These are phyloP conservation scores for Acronicta aceris DNA, from an alignment of 2,888 invertebrate species.

Conservation along the genomic window DNA sequence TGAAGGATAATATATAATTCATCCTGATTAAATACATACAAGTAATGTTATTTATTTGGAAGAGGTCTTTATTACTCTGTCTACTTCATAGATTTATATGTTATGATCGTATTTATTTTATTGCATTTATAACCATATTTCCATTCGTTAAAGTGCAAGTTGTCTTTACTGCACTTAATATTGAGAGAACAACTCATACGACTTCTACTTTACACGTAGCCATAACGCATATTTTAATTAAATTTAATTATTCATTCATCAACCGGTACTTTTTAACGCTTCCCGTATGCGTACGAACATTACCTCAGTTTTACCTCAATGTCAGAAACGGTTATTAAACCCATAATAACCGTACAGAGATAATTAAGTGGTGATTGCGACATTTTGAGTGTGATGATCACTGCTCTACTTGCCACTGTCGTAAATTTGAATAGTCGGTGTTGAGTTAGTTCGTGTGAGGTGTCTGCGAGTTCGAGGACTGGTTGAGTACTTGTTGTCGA, in stretches of 20 bases:
- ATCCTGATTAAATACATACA: too few relatives aligned
- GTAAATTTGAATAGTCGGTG: conserved; percentile 70
- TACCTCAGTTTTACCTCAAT: conserved; percentile 22
- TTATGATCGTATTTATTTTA: conserved; percentile 11
- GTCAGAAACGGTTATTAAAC: conserved; percentile 36
- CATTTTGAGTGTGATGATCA: conserved; percentile 44
- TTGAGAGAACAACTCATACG: conserved; percentile 6
- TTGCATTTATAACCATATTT: conserved; percentile 18
- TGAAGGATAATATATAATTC: too few relatives aligned
- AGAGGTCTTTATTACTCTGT: too few relatives aligned
- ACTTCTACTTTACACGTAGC: conserved; percentile 18
- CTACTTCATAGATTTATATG: too few relatives aligned
- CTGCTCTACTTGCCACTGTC: conserved; percentile 62
- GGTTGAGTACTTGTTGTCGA: conserved; percentile 42
- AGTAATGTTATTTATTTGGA: too few relatives aligned
- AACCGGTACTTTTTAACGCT: conserved; percentile 38
- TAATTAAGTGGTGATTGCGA: conserved; percentile 54
- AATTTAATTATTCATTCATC: conserved; percentile 36
- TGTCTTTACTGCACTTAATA: not conserved
- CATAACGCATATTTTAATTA: conserved; percentile 32
- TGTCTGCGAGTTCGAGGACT: conserved; percentile 43
- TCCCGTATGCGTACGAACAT: conserved; percentile 33
- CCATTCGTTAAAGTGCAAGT: not conserved
- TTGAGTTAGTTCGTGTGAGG: conserved; percentile 58
- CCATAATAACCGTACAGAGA: conserved; percentile 27